Evolutionary conservation across 2,113 vertebrate species (phyloP), one percentile per base, ranked within the genome.

Genomic region (Chelonoidis abingdonii): DNA sequence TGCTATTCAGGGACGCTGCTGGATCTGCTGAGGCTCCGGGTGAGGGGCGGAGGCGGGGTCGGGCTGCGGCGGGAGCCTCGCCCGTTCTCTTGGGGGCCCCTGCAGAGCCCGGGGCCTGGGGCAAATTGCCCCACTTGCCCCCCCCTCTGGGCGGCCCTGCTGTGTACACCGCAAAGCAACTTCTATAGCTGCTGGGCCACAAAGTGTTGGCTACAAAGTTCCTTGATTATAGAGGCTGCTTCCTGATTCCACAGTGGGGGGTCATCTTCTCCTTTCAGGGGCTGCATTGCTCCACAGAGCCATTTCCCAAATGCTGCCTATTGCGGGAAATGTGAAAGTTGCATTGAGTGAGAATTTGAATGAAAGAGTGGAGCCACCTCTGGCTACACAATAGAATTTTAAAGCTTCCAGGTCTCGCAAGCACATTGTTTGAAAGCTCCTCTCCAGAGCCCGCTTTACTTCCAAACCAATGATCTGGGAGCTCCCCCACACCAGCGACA

Each of bases 361-460:
- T 10, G 27, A 53, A 59, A 52, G 76, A 84, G 5, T 82, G 75
- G 29, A 0, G 0, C 56, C 41, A 86, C 38, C 44, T 44, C 17
- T n/a, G 25, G 10, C 21, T 78, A 53, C 87, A 82, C n/a, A 96
- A 80, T 31, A 72, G 80, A 65, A 29, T 89, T 92, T 83, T 87
- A 24, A 50, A 80, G 59, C 54, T n/a, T 80, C 31, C 24, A 54
- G 59, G 25, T 56, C 52, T 38, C 41, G 1, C 22, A 83, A 91
- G 0, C 9, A 65, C 2, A 1, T 0, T 50, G 29, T 79, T 41
- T 5, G 31, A 65, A 84, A 72, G 57, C 79, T 75, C 1, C 79
- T 90, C 93, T 41, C 44, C 59, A 50, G 75, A 59, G 65, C 29
- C 93, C 57, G 44, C 89, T n/a, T 6, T 84, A 4, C 49, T 93